Evolutionary conservation across 2,888 invertebrate genomes (phyloP).

Genomic region (Lucinisca nassula): DNA sequence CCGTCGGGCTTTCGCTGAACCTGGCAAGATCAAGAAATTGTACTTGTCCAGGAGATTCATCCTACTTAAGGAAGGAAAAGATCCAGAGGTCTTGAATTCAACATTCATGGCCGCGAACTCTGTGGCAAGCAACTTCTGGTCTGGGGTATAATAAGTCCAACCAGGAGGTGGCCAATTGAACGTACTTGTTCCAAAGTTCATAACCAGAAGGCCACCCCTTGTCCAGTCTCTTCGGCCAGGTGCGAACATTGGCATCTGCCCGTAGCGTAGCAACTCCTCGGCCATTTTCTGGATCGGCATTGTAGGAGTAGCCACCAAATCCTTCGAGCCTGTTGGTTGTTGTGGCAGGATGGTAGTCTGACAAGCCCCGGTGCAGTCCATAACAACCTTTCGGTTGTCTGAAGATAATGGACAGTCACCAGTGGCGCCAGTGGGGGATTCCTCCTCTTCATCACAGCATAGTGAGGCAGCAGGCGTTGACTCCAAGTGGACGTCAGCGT

Average conservation of each 20-base stretch:
- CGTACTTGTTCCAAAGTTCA: neutral
- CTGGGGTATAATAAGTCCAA: conserved; percentile 4
- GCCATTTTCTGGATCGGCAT: conserved; percentile 9
- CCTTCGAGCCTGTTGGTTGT: too few relatives aligned
- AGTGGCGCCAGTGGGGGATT: too few relatives aligned
- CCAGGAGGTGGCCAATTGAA: conserved; percentile 26
- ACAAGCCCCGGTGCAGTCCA: too few relatives aligned
- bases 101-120: conserved; percentile 31
- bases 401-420: too few relatives aligned
- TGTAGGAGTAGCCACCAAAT: too few relatives aligned
- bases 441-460: too few relatives aligned
- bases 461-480: too few relatives aligned
- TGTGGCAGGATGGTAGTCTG: too few relatives aligned
- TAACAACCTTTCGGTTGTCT: too few relatives aligned
- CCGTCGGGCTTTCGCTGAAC: neutral
- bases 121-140: conserved; percentile 22
- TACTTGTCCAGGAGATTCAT: conserved; percentile 23
- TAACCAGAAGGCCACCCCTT: neutral
- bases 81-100: neutral
- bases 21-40: conserved; percentile 18
- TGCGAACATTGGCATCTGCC: conserved; percentile 25
- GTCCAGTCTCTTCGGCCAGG: conserved; percentile 32
- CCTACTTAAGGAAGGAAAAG: neutral
- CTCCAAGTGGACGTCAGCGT: too few relatives aligned
- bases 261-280: neutral